Evolutionary conservation across 2,797 vertebrate genomes (phyloP).

Genomic region (Morus bassanus): DNA sequence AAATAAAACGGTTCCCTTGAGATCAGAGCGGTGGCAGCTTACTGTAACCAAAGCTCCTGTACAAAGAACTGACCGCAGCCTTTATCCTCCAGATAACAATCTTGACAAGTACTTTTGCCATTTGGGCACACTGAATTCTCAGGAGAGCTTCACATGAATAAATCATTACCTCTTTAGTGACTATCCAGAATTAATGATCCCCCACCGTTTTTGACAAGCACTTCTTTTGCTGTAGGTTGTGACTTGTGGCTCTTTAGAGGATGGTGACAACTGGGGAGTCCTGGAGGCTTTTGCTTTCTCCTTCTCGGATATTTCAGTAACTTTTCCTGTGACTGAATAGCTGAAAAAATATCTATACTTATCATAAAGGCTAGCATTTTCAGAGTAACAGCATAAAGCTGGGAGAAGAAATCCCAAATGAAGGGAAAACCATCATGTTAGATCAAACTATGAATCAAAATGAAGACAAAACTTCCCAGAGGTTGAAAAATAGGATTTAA

Average conservation of each 20-base stretch:
- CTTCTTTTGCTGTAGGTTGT: background rate
- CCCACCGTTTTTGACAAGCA: background rate
- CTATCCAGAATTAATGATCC: background rate
- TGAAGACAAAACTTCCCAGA: background rate
- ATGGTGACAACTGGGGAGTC: background rate
- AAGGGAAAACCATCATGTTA: background rate
- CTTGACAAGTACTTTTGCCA: background rate
- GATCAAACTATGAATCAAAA: background rate
- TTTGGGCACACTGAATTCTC: background rate
- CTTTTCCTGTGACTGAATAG: background rate
- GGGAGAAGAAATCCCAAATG: background rate
- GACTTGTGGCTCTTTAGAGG: background rate
- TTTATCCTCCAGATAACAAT: background rate
- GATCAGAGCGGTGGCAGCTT: background rate
- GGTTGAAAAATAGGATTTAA: background rate
- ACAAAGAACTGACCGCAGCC: background rate
- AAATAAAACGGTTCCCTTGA: background rate
- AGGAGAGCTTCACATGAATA: background rate
- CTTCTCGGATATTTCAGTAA: background rate
- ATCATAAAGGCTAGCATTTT: background rate
- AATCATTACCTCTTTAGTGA: background rate
- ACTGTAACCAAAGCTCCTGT: accelerated
- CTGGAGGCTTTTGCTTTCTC: background rate
- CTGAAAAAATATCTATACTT: background rate
- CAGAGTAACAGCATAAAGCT: background rate